Evolutionary conservation across 2,797 vertebrate genomes (phyloP), one percentile per base, ranked within the genome.

Genomic region (Scomberomorus guttatus): DNA sequence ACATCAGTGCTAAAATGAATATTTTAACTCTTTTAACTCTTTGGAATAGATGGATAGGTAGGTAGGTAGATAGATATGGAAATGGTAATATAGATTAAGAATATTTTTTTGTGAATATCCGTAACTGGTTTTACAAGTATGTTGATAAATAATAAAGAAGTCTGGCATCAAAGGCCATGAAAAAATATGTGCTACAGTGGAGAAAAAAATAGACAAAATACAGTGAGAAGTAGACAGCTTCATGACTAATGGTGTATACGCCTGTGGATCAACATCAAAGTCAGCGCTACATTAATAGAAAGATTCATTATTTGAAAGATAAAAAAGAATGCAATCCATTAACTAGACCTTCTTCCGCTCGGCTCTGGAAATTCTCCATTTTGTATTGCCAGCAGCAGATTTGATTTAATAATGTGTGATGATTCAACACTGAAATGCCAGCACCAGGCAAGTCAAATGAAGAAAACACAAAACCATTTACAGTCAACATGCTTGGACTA

Each of bases 331-430:
- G 46, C 29, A 29, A 76, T 85, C 80, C 56, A 90, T 84, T 90
- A 85, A 86, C 63, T 20, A 86, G 75, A 86, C 82, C 81, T 75
- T 81, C 84, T 77, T 85, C 76, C 2, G 34, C 81, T 70, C 61
- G 0, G 62, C 48, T 81, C 72, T 83, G 63, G 75, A 85, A 89
- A 86, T 76, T 83, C 81, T 90, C 86, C 61, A 78, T 89, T 91
- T 90, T 88, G 82, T 87, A 61, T 71, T 66, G 80, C 91, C 84
- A 85, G 89, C 82, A 88, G 89, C 82, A 68, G 50, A 76, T 89
- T 84, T 88, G 82, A 92, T 90, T 91, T 90, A 90, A 90, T 88
- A 87, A 87, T 80, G 77, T 85, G 82, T 14, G 17, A 71, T 83
- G 78, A 90, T 89, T 91, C 85, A 84, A 86, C 79, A 59, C 0